A percentile compares a stretch with the other conserved stretches of the same genome.
These are phyloP conservation scores for Typhlichthys subterraneus DNA, from an alignment of 2,797 vertebrate species.

Conservation along the genomic window DNA sequence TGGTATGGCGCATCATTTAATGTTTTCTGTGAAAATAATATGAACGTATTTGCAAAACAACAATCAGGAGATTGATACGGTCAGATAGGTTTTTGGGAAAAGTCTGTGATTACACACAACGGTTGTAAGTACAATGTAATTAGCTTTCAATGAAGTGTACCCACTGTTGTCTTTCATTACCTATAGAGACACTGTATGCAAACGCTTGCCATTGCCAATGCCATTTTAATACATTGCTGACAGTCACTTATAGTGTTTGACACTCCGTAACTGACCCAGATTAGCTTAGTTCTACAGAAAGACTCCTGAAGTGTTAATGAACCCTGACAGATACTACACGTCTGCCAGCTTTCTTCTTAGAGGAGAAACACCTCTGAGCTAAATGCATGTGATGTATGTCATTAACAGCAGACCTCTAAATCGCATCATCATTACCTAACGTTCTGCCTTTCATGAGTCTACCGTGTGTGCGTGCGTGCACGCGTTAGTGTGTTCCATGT, in stretches of 20 bases:
- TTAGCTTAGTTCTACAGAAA: constrained; percentile 4
- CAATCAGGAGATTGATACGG: constrained; percentile 22
- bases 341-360: constrained; percentile 12
- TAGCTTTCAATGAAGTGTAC: constrained; percentile 25
- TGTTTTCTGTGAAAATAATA: constrained; percentile 22
- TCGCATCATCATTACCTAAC: constrained; percentile 52
- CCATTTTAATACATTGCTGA: constrained; percentile 15
- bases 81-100: constrained; percentile 17
- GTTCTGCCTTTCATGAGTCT: constrained; percentile 52
- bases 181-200: constrained; percentile 1
- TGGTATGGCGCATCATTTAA: constrained; percentile 18
- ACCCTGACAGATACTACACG: constrained; percentile 14
- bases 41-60: constrained; percentile 8
- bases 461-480: constrained; percentile 17
- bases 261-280: constrained; percentile 3
- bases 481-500: constrained; percentile 41
- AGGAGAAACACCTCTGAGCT: constrained; percentile 35
- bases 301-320: not conserved
- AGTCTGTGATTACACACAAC: constrained; percentile 17
- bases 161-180: constrained; percentile 1
- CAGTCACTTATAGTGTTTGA: not conserved
- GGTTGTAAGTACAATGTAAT: constrained; percentile 17
- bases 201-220: constrained; percentile 3
- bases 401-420: constrained; percentile 52
- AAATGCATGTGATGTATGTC: constrained; percentile 37